Percentiles rank a stretch among this genome's conserved stretches.
Evolutionary conservation across 1,140 invertebrate genomes (phyloP).

Genomic region (Drosophila obscura): DNA sequence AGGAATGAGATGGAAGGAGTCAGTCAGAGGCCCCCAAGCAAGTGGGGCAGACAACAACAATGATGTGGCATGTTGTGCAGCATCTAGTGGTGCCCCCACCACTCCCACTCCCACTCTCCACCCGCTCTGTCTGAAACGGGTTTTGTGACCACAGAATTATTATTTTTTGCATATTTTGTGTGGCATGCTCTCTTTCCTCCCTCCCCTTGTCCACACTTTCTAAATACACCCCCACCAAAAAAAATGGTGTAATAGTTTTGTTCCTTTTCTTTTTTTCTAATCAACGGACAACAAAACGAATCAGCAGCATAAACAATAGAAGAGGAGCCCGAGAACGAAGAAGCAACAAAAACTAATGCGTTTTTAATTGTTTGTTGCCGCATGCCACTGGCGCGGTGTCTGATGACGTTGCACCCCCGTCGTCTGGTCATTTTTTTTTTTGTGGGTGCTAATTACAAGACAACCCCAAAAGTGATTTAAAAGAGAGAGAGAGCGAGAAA

Average conservation of each 20-base stretch:
- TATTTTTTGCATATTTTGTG: conserved; percentile 46
- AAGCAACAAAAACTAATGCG: conserved; percentile 46
- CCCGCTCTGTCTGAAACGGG: conserved; percentile 48
- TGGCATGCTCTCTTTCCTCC: conserved; percentile 24
- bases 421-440: conserved; percentile 7
- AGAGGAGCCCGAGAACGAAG: neutral
- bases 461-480: conserved; percentile 26
- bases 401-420: conserved; percentile 25
- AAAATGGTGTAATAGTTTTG: conserved; percentile 22
- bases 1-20: neutral
- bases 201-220: conserved; percentile 1
- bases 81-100: conserved; percentile 7
- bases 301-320: conserved; percentile 15
- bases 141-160: conserved; percentile 45
- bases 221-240: neutral
- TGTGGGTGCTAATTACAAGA: conserved; percentile 33
- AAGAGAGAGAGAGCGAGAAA: neutral
- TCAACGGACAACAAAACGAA: conserved; percentile 23
- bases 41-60: conserved; percentile 68
- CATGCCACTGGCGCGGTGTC: conserved; percentile 6
- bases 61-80: conserved; percentile 54
- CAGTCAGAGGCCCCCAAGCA: conserved; percentile 46
- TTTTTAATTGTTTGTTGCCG: conserved; percentile 65
- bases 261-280: conserved; percentile 26
- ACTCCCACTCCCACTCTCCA: neutral